Base-by-base conservation (phyloP, 2,797 vertebrate genomes). In the Passerculus sandwichensis region DNA sequence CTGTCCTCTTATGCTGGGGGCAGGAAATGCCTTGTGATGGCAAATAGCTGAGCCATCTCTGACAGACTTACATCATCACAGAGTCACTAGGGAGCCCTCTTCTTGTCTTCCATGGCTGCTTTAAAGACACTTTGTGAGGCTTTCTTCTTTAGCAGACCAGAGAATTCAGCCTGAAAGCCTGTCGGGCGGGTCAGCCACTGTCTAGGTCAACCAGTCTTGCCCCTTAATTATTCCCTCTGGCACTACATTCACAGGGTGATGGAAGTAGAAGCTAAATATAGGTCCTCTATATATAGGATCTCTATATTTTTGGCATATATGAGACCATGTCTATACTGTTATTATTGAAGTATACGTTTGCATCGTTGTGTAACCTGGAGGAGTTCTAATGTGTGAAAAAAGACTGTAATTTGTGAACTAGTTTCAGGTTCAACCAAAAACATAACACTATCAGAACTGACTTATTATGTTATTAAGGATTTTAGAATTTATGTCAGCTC, bases 221-320 rank as follows among this genome's bases (percentile, higher is more conserved):
- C 93, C 93, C 95, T 91, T 96, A 96, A 95, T 96, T 94, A 96
- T 93, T 96, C 95, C 94, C 87, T 95, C 93, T 84, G 94, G 94
- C 92, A 76, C 84, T 88, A 38, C 76, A 88, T 95, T 95, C 96
- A 90, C 70, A 86, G 94, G 76, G 85, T 74, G 76, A 71, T 96
- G 79, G 91, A 88, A 96, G 65, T 34, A 85, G 53, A 89, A 14
- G 66, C 94, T 96, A 94, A 96, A 93, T 94, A 94, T 94, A 94
- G 62, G 62, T 30, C 44, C 30, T 86, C 83, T 94, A 29, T 96
- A 93, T 88, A 86, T 90, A 90, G 79, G 30, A 45, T 86, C 9
- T 84, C 62, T 83, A 12, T 91, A 88, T 76, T 78, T 85, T 86
- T 4, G 8, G 59, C 23, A 51, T 75, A 62, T 56, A 51, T 65